Evolutionary conservation across 2,888 invertebrate species (phyloP).

Genomic region (Icerya purchasi): DNA sequence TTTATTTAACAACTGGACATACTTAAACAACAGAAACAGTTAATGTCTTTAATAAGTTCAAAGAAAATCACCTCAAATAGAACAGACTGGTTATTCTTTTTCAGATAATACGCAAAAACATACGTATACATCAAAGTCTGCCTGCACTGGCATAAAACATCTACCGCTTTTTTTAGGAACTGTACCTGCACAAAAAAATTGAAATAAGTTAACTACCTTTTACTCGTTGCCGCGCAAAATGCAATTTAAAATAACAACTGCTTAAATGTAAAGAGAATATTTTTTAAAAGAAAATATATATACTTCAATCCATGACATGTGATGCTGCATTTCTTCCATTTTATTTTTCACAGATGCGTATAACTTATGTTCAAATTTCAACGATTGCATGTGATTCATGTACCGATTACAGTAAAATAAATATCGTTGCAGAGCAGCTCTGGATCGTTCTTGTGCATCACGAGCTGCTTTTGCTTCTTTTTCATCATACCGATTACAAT

Average conservation of each 20-base stretch:
- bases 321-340: constrained; percentile 99
- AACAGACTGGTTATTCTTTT: constrained; percentile 93
- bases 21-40: too few relatives aligned
- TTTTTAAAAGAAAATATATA: too few relatives aligned
- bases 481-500: constrained; percentile 93
- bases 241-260: too few relatives aligned
- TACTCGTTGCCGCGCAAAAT: too few relatives aligned
- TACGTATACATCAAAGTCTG: constrained; percentile 98
- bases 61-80: constrained; percentile 57
- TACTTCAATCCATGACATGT: constrained; percentile 99
- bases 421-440: constrained; percentile 86
- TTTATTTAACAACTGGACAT: too few relatives aligned
- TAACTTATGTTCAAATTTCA: constrained; percentile 91
- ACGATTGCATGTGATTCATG: constrained; percentile 97
- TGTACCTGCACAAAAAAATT: constrained; percentile 43
- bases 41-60: too few relatives aligned
- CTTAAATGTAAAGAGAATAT: too few relatives aligned
- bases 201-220: not conserved
- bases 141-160: constrained; percentile 87
- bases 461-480: constrained; percentile 89
- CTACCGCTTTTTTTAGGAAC: constrained; percentile 92
- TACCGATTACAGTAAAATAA: constrained; percentile 97
- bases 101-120: constrained; percentile 95
- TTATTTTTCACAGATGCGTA: constrained; percentile 89
- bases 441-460: constrained; percentile 83